Conservation (phyloP, 2,797 vertebrate genomes). For the Sphenodon punctatus region DNA sequence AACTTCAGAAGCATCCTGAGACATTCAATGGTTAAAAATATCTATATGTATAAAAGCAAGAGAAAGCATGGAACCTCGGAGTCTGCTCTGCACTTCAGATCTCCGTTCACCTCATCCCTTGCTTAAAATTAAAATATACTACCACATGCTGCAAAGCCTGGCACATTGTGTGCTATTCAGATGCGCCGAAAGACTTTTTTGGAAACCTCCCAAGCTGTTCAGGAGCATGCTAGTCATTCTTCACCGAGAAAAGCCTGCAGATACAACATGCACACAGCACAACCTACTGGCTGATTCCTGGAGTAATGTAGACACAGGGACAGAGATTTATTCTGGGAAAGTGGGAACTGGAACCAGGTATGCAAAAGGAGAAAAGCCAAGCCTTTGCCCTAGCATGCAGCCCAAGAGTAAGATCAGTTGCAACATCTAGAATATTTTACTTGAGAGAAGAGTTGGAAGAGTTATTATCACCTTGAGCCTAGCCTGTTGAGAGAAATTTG, state of each 20-base stretch:
- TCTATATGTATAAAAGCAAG: neutral
- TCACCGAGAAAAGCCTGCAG: neutral
- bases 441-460: neutral
- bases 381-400: neutral
- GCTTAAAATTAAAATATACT: neutral
- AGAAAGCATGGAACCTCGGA: rapidly evolving
- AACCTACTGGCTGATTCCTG: neutral
- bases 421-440: neutral
- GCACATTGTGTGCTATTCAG: neutral
- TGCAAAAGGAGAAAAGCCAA: neutral
- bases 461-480: too few species aligned
- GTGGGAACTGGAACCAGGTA: neutral
- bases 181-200: neutral
- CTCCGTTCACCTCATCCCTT: neutral
- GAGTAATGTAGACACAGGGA: neutral
- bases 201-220: neutral
- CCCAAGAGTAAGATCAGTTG: neutral
- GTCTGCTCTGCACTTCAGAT: rapidly evolving
- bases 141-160: neutral
- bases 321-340: neutral
- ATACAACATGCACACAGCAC: neutral
- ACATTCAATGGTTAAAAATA: neutral
- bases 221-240: neutral
- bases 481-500: too few species aligned
- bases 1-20: neutral